Conservation (phyloP, 1,140 invertebrate species). For the Trigoniulus corallinus region DNA sequence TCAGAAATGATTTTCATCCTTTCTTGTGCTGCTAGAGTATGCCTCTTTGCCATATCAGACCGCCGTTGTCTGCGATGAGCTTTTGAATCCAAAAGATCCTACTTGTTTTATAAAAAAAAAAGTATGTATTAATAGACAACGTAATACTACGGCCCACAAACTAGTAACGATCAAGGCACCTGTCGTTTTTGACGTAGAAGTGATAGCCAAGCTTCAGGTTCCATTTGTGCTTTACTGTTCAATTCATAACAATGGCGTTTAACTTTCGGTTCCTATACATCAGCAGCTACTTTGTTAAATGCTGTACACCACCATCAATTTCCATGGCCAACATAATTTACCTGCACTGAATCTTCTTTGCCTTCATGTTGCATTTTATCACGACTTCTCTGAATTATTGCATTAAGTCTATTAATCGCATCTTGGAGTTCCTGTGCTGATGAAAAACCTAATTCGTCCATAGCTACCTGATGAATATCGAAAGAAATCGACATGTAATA, state of each 20-base stretch:
- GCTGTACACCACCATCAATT: too few relatives aligned
- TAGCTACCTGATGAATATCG: conserved; percentile 27
- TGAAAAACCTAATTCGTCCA: conserved; percentile 39
- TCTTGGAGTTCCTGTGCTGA: conserved; percentile 44
- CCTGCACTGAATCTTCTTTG: conserved; percentile 24
- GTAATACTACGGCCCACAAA: too few relatives aligned
- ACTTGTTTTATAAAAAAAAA: too few relatives aligned
- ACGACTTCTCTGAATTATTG: conserved; percentile 57
- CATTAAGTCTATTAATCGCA: conserved; percentile 52
- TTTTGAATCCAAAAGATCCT: conserved; percentile 46
- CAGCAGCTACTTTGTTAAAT: too few relatives aligned
- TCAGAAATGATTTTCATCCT: conserved; percentile 72
- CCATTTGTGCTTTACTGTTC: conserved; percentile 39
- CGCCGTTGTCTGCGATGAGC: conserved; percentile 54
- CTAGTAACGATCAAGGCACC: too few relatives aligned
- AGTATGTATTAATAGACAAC: conserved; percentile 1
- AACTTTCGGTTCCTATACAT: conserved; percentile 28
- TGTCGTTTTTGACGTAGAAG: conserved; percentile 44
- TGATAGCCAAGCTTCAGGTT: conserved; percentile 48
- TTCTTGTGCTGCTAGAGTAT: conserved; percentile 77
- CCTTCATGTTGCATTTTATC: conserved; percentile 40
- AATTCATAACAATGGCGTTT: conserved; percentile 28
- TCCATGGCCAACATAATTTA: too few relatives aligned
- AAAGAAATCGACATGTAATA: conserved; percentile 16
- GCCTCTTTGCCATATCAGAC: conserved; percentile 68